Conservation (phyloP, 2,888 invertebrate genomes). For the Pseudococcus longispinus region DNA sequence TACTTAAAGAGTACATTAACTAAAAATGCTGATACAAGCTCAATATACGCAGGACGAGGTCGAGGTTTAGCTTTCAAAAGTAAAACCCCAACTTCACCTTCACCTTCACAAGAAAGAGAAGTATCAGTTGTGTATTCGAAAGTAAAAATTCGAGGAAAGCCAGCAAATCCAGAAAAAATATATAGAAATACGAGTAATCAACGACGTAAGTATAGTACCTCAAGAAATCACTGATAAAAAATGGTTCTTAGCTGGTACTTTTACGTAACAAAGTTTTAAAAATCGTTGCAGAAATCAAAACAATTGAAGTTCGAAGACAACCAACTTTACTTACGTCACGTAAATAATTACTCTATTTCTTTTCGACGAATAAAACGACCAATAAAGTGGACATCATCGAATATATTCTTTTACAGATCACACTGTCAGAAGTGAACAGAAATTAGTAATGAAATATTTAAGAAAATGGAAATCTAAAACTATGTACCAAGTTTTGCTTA, state of each 20-base stretch:
- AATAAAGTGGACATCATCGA: neutral
- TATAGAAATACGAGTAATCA: neutral
- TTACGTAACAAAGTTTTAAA: neutral
- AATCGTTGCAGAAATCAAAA: neutral
- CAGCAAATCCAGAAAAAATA: neutral
- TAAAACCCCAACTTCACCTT: neutral
- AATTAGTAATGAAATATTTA: constrained; percentile 75
- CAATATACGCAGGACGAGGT: no score
- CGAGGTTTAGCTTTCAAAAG: neutral
- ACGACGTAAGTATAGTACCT: neutral
- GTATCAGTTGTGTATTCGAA: neutral
- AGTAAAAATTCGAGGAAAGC: neutral
- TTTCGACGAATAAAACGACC: neutral
- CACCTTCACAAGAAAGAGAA: neutral
- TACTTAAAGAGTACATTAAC: no score
- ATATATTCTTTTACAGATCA: neutral
- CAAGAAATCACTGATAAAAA: neutral
- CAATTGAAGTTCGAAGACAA: neutral
- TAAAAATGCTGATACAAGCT: no score
- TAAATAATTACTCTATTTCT: neutral
- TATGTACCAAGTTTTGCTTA: constrained; percentile 81
- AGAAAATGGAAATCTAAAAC: constrained; percentile 83
- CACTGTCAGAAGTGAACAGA: constrained; percentile 58
- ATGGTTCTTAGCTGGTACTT: neutral
- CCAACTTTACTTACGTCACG: neutral